Percentiles rank a stretch among this genome's conserved stretches.
Conservation (phyloP, 2,888 invertebrate genomes). For the Drosophila anomelani region DNA sequence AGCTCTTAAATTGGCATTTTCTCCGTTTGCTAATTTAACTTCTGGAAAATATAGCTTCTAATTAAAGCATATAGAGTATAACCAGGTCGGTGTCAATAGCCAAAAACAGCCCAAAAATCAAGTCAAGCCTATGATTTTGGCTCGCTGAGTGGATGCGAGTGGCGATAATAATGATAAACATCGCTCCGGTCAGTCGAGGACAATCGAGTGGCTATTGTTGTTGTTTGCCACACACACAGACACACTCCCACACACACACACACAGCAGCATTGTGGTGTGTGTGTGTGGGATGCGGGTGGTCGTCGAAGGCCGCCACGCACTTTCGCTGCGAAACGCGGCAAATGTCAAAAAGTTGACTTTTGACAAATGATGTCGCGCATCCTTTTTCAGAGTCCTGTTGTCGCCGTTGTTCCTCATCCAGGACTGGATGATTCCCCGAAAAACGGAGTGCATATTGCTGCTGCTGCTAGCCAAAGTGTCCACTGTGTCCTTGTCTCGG, state of each 20-base stretch:
- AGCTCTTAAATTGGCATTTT: neutral
- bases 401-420: conserved; percentile 34
- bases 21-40: neutral
- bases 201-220: conserved; percentile 34
- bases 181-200: conserved; percentile 43
- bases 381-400: conserved; percentile 46
- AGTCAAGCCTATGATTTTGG: conserved; percentile 19
- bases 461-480: conserved; percentile 8
- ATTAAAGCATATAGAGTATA: neutral
- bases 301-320: conserved; percentile 50
- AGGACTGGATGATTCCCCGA: conserved; percentile 5
- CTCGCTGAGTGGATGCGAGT: conserved; percentile 49
- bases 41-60: neutral
- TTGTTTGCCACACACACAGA: conserved; percentile 30
- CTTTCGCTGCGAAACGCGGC: conserved; percentile 70
- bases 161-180: conserved; percentile 75
- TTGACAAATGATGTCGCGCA: conserved; percentile 75
- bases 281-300: neutral
- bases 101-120: neutral
- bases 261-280: too few species aligned
- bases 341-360: conserved; percentile 75
- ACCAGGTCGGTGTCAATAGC: neutral
- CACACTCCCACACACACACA: neutral
- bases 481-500: conserved; percentile 29
- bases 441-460: conserved; percentile 6